Base-by-base conservation (phyloP, 1,140 invertebrate genomes). In the Orius laevigatus region DNA sequence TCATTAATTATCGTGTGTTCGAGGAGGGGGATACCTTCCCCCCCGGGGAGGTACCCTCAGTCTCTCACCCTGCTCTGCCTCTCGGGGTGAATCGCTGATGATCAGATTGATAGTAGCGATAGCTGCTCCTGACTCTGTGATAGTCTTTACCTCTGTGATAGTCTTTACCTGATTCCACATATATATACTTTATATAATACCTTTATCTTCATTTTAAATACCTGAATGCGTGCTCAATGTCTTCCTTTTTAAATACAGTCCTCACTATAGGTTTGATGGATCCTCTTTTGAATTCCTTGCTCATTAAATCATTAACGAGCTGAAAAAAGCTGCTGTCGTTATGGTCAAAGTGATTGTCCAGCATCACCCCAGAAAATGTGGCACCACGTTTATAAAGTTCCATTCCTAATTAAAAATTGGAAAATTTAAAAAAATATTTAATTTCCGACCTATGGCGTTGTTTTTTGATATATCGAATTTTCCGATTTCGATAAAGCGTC, bases 371-470 rank as follows among this genome's bases (percentile, higher is more conserved):
- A 66, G 89, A 84, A 68, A 93, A 84, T 59, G 81, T 84, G 3
- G 81, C 76, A 60, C 90, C 89, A 46, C 79, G 80, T 33, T 79
- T 65, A 65, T 96, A 90, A 38, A 81, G 67, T 41, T 84, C 68
- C 64, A 69, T 64, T 11, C 66, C 55, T 57, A 40, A 43, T 44
- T 39, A 15, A 49, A 25, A 67, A 69, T 97, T 93, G 53, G 97
- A 64, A 4, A 97, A 67, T 58, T 97, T 93, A 50, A 93, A 93
- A 67, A 97, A 91, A 76, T 98, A 94, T 11, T 85, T 81, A 2
- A 89, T 88, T 61, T 98, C 97, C 60, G 57, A 70, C 69, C 75
- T 31, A 81, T 62, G 35, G 66, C 61, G 42, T 72, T 73, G 58
- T 81, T 76, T 53, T 78, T 75, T 11, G 74, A 71, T 16, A 79